Conservation (phyloP, 2,797 vertebrate genomes). For the Limosa lapponica region DNA sequence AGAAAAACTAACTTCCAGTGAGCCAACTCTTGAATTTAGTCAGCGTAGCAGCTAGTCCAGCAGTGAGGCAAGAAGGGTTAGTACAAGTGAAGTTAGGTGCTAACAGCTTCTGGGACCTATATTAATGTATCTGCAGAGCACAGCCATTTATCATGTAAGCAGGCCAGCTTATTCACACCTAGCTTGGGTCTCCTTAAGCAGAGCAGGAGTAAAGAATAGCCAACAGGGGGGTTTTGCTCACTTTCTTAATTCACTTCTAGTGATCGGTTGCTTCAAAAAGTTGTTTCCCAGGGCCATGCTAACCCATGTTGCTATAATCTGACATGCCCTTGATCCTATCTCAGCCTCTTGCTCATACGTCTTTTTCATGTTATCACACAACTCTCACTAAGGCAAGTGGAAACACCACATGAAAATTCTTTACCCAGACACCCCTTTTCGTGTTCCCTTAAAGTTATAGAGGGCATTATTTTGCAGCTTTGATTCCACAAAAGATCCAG, state of each 20-base stretch:
- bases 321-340: background rate
- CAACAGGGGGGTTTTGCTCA: fast-evolving
- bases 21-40: background rate
- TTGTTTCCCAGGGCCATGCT: background rate
- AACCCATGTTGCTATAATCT: background rate
- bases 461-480: background rate
- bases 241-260: background rate
- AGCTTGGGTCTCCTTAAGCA: background rate
- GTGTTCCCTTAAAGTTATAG: background rate
- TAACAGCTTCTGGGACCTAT: background rate
- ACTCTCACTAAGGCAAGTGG: background rate
- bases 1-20: background rate
- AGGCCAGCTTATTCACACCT: background rate
- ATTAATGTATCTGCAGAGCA: background rate
- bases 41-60: background rate
- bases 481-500: background rate
- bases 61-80: background rate
- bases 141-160: background rate
- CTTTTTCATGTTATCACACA: background rate
- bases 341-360: background rate
- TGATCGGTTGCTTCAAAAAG: background rate
- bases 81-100: background rate
- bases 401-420: background rate
- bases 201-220: background rate
- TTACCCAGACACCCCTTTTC: background rate